Base-by-base conservation (phyloP, 2,888 invertebrate genomes). In the Calliopum simillimum region DNA sequence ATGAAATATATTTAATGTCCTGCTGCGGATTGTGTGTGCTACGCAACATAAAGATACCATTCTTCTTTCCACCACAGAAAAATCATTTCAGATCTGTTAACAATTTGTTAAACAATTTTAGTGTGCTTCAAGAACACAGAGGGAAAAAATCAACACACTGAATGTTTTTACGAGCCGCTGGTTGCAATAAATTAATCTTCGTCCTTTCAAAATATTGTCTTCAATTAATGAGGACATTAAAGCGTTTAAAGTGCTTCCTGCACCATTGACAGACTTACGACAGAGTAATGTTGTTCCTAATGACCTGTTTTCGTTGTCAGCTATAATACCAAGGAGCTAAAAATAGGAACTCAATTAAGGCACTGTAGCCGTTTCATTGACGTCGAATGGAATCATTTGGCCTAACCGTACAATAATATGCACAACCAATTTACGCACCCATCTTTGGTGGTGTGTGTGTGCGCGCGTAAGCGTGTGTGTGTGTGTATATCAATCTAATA, bases 271-370 rank as follows among this genome's bases (percentile, higher is more conserved):
- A 77, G 80, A 81, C 78, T 78, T 80, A 80, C 79, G 80, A 80
- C 76, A 78, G 77, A 77, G 77, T 80, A 81, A 79, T 80, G 79
- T 74, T 6, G 5, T 33, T 79, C 75, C 75, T 78, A 79, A 80
- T 80, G 81, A 79, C 81, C 81, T 79, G 78, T 78, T 81, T 80
- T 80, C 75, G 75, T 75, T 79, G 77, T 79, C 77, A 77, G 76
- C 74, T 78, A 76, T 69, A 66, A 66, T 56, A 74, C 74, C 65
- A 74, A 69, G 53, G 43, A 19, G 69, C 79, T 79, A 80, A 79
- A 80, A 80, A 81, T 80, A 80, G 77, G 77, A 71, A 76, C 79
- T 79, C 78, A 78, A 81, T 81, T 81, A 80, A 65, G 65, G 16
- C 44, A 23, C 44, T 23, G 21, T 23, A 43, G 51, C 33, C 33